Evolutionary conservation across 2,797 vertebrate species (phyloP).

Genomic region (Yasuhikotakia modesta): DNA sequence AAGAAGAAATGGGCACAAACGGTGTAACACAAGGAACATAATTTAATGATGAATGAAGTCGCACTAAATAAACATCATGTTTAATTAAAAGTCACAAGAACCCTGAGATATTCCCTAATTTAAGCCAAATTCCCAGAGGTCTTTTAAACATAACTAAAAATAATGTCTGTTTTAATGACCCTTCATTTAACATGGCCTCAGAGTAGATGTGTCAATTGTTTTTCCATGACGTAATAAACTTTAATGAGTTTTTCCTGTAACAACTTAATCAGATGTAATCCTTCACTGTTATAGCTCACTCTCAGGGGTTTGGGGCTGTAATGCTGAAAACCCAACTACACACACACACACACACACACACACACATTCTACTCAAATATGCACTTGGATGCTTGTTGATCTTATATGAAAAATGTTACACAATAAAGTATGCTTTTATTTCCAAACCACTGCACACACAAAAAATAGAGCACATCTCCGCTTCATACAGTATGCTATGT

Average conservation of each 20-base stretch:
- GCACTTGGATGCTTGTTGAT: conserved; percentile 9
- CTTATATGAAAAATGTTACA: conserved; percentile 31
- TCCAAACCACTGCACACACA: conserved; percentile 16
- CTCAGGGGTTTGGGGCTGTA: conserved; percentile 13
- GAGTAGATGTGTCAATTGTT: not conserved
- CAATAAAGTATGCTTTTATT: conserved; percentile 12
- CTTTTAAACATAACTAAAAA: conserved; percentile 44
- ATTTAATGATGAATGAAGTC: not conserved
- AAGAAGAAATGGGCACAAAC: too few relatives aligned
- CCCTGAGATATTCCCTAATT: not conserved
- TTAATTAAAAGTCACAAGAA: not conserved
- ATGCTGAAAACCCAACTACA: not conserved
- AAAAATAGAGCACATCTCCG: conserved; percentile 34
- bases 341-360: not conserved
- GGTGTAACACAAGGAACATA: conserved; percentile 11
- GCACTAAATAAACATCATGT: not conserved
- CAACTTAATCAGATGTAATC: conserved; percentile 51
- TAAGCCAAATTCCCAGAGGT: conserved; percentile 17
- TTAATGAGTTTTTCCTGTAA: conserved; percentile 54
- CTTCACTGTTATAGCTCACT: conserved; percentile 8
- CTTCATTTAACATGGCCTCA: conserved; percentile 12
- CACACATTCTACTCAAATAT: not conserved
- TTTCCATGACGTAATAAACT: conserved; percentile 42
- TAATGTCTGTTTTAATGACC: conserved; percentile 14
- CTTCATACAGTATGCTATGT: conserved; percentile 33